Evolutionary conservation across 2,888 invertebrate genomes (phyloP), one percentile per base, ranked within the genome.

Genomic region (Pecten maximus): DNA sequence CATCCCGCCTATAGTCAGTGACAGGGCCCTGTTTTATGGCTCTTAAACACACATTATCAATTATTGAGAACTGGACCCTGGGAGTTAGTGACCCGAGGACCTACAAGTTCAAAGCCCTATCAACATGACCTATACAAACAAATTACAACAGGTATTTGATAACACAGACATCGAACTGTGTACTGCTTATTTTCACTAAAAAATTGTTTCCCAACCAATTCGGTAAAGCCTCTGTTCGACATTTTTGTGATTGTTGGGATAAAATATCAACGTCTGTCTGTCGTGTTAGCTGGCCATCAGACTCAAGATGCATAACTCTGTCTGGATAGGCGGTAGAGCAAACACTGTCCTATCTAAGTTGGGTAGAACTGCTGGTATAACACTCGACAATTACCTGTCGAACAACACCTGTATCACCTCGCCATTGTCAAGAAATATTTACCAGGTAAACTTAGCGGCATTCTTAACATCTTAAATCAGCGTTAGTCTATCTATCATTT

Each of bases 31-130:
- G 74, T 74, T 74, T 74, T 74, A 74, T 74, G 74, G 74, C 35
- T 3, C 10, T 74, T 74, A 28, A 74, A 74, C 74, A 74, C 74
- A 74, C 74, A 74, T 74, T 74, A 74, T 74, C 74, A 74, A 74
- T 74, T 74, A 74, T 35, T 12, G 28, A 28, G 23, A 35, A 28
- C 28, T 35, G 74, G 10, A 35, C 28, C 23, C 74, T 35, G 4
- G 12, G 28, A 74, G 74, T 74, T 28, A 74, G 74, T 74, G 74
- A 74, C 74, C 74, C 10, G 10, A 16, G 50, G 50, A 6, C 23
- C 23, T 60, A n/a, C 8, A 60, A 23, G 19, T 35, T 28, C 28
- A 28, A 74, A 74, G 74, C 74, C 35, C 35, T 74, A 74, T 74
- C 74, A 35, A 12, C 74, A 8, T 74, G 74, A 74, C 28, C 3